phyloP scores from a whole-genome alignment of 2,113 vertebrate genomes.

The Hippolais icterina region DNA sequence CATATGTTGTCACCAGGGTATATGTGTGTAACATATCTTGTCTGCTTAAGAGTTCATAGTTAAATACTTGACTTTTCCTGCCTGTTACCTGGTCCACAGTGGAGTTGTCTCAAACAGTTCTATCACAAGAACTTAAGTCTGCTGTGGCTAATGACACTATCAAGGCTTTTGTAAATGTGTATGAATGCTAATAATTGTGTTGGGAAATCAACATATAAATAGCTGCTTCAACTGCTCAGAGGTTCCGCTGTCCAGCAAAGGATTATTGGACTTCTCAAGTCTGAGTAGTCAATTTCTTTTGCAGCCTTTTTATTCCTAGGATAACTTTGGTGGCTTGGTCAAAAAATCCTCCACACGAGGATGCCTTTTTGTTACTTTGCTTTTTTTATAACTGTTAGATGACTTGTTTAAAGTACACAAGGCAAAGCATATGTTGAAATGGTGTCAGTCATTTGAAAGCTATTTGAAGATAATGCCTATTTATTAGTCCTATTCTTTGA shows the following conservation, averaged over 20 bases:
- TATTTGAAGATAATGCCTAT: conserved; percentile 94
- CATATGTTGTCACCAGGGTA: neutral
- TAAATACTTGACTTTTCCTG: neutral
- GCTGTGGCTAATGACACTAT: neutral
- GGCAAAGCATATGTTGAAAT: conserved; percentile 93
- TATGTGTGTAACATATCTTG: neutral
- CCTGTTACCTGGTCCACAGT: neutral
- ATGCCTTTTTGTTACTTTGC: neutral
- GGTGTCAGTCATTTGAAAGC: conserved; percentile 96
- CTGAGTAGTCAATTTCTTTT: neutral
- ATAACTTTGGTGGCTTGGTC: neutral
- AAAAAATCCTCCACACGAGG: neutral
- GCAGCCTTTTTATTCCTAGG: neutral
- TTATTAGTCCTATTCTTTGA: neutral
- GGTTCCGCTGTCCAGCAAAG: neutral
- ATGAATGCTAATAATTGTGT: neutral
- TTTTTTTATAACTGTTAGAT: conserved; percentile 72
- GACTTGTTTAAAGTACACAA: conserved; percentile 98
- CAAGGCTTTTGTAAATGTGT: neutral
- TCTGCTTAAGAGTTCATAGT: neutral
- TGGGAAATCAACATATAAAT: neutral
- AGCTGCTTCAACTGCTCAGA: neutral
- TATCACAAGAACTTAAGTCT: neutral
- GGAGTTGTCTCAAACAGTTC: neutral
- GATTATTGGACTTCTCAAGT: neutral